Base-by-base conservation (phyloP, 2,113 vertebrate species). In the Eubucco bourcierii region DNA sequence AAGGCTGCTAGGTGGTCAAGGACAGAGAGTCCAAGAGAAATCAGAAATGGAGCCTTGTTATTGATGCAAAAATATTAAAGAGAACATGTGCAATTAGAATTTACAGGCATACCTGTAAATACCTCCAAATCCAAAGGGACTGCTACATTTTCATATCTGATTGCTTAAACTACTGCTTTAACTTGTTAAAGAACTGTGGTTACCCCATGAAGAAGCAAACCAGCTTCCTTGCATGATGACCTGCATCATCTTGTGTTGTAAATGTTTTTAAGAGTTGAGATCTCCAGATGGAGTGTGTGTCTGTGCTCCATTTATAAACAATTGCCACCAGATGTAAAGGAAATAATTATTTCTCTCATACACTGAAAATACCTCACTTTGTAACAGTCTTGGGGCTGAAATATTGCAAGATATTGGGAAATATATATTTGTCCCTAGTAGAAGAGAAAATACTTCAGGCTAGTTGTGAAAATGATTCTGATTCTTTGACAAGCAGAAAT, bases 61-160 rank as follows among this genome's bases (percentile, higher is more conserved):
- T 78, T 68, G 53, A 85, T 41, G 59, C 29, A 79, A 79, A 89
- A 95, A 72, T 44, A 84, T 4, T 5, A 2, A 92, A 33, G 81
- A 82, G 81, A 90, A 89, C 34, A 76, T 16, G 56, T 71, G 39
- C 17, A 82, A 56, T 84, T 77, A 20, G 37, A 78, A 84, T 80
- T 88, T 71, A 90, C 1, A 92, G 37, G 70, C 46, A 74, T 83
- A 60, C 37, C 66, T 93, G 87, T 91, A 92, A 80, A 89, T 93
- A 68, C 65, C 29, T 10, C 17, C 31, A 64, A 41, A 87, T 47
- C 91, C 60, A 91, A 92, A 87, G 79, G 39, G 78, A 94, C 66
- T 56, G 52, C 82, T 83, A 64, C 46, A 80, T 95, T 89, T 95
- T 95, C 82, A 41, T 67, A 87, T 80, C 73, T 77, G 89, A 94